phyloP scores from a whole-genome alignment of 2,888 invertebrate species.

The Cantharis rustica region DNA sequence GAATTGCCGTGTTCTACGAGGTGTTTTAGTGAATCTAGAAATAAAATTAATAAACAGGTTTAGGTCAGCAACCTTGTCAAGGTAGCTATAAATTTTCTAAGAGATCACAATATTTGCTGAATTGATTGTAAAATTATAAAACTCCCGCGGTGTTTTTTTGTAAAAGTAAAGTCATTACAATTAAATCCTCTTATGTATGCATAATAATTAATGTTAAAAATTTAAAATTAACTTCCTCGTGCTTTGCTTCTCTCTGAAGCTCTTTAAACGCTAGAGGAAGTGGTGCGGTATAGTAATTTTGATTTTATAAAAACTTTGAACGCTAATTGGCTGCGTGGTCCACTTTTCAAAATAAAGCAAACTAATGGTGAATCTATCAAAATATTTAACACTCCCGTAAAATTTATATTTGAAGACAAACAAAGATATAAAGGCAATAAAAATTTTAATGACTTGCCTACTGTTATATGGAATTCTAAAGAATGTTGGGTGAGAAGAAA shows the following conservation, averaged over 20 bases:
- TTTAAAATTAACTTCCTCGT: slow-evolving; percentile 16
- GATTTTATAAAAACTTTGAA: not conserved
- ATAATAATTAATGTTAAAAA: slow-evolving; percentile 18
- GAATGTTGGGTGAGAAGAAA: slow-evolving; percentile 37
- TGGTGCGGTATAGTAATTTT: not conserved
- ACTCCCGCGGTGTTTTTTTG: slow-evolving; percentile 28
- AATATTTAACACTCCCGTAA: slow-evolving; percentile 38
- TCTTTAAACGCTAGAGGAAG: not conserved
- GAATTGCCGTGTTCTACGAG: slow-evolving; percentile 29
- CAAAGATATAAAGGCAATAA: slow-evolving; percentile 41
- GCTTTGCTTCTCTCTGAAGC: not conserved
- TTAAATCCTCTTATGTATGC: slow-evolving; percentile 17
- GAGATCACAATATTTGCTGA: slow-evolving; percentile 28
- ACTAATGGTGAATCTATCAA: slow-evolving; percentile 25
- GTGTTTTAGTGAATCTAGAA: slow-evolving; percentile 31
- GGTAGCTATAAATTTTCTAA: slow-evolving; percentile 28
- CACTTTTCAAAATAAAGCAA: slow-evolving; percentile 3
- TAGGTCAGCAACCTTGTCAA: slow-evolving; percentile 31
- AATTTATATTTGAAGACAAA: slow-evolving; percentile 40
- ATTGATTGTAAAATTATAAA: slow-evolving; percentile 27
- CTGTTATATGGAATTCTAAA: slow-evolving; percentile 37
- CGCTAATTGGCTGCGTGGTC: not conserved
- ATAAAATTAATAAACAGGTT: slow-evolving; percentile 34
- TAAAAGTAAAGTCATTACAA: slow-evolving; percentile 22
- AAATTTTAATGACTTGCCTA: slow-evolving; percentile 42